phyloP scores from a whole-genome alignment of 2,113 vertebrate genomes.

The Burhinus oedicnemus region DNA sequence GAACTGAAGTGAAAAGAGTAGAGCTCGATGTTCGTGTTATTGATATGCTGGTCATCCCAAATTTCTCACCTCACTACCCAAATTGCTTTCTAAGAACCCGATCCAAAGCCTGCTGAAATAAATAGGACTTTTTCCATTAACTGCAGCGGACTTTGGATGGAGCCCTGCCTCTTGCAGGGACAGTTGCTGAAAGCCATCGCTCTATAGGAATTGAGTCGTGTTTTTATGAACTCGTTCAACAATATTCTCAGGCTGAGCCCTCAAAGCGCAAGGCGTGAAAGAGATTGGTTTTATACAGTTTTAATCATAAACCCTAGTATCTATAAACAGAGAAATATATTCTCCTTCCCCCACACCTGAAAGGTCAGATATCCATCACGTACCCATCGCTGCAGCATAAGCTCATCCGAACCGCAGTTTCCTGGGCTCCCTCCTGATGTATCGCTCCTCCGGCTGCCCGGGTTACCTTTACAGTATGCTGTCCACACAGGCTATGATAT shows the following conservation, averaged over 20 bases:
- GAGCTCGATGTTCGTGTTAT: fast-evolving
- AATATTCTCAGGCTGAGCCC: neutral
- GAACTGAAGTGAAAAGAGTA: neutral
- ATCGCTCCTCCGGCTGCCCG: neutral
- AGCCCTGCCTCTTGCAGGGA: neutral
- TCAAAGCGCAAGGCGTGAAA: neutral
- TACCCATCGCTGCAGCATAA: neutral
- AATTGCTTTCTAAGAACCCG: neutral
- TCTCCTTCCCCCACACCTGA: neutral
- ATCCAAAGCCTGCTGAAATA: neutral
- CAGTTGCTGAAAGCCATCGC: neutral
- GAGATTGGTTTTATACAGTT: neutral
- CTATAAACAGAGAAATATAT: neutral
- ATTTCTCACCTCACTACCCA: neutral
- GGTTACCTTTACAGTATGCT: neutral
- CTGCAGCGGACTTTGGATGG: neutral
- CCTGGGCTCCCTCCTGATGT: neutral
- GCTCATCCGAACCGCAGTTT: neutral
- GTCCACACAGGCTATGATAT: neutral
- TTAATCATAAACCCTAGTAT: neutral
- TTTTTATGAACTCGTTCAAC: neutral
- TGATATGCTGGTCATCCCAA: neutral
- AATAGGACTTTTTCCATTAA: neutral
- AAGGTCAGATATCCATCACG: neutral
- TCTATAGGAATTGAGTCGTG: neutral